These are phyloP conservation scores for Scaptomyza pallida DNA, from an alignment of 1,140 invertebrate species.

Conservation along the genomic window DNA sequence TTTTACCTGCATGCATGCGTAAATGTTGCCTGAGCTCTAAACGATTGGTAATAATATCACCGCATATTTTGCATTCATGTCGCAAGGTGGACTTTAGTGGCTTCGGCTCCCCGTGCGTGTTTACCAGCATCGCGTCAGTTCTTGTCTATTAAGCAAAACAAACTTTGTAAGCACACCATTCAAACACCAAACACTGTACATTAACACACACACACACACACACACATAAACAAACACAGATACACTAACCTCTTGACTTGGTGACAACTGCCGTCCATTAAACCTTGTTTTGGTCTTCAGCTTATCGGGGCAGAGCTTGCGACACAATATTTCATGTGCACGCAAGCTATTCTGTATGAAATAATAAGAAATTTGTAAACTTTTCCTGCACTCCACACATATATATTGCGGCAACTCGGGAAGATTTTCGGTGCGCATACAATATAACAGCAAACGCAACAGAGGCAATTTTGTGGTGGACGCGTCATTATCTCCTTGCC, in stretches of 20 bases:
- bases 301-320: constrained; percentile 50
- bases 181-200: too few species aligned
- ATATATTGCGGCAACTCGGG: constrained; percentile 66
- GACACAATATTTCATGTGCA: constrained; percentile 71
- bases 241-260: constrained; percentile 30
- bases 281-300: constrained; percentile 4
- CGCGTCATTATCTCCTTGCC: constrained; percentile 21
- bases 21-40: constrained; percentile 73
- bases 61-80: constrained; percentile 69
- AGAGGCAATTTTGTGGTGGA: constrained; percentile 46
- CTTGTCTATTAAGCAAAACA: constrained; percentile 15
- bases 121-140: neutral
- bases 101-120: constrained; percentile 9
- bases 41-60: constrained; percentile 50
- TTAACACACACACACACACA: neutral
- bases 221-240: neutral
- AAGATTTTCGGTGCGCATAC: constrained; percentile 61
- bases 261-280: constrained; percentile 44
- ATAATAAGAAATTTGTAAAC: constrained; percentile 68
- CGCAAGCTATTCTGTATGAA: constrained; percentile 69
- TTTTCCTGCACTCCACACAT: constrained; percentile 68
- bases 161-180: neutral
- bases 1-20: constrained; percentile 66
- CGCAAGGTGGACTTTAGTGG: constrained; percentile 19
- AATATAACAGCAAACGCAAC: constrained; percentile 62